Evolutionary conservation across 1,140 invertebrate species (phyloP).

Genomic region (Coptotermes formosanus): DNA sequence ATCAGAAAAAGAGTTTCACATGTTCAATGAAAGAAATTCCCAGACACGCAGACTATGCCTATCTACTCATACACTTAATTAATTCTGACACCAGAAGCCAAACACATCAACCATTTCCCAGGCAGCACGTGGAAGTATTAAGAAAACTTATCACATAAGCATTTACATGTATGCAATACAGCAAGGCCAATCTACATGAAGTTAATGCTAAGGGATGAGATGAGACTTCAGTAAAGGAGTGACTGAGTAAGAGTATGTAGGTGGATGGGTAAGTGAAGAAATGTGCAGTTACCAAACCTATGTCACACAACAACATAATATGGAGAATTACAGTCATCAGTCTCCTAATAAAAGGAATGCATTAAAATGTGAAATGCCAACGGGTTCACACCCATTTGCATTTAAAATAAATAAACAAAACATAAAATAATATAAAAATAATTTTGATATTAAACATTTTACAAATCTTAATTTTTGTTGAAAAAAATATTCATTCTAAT

Average conservation of each 20-base stretch:
- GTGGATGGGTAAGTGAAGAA: background rate
- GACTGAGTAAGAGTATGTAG: no score
- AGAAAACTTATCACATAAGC: conserved; percentile 19
- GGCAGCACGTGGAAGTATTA: background rate
- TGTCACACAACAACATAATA: background rate
- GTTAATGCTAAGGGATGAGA: background rate
- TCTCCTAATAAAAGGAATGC: no score
- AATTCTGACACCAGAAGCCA: background rate
- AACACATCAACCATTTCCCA: background rate
- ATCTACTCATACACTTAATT: background rate
- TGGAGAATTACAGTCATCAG: no score
- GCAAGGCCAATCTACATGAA: background rate
- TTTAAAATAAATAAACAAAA: no score
- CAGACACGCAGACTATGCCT: background rate
- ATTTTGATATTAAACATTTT: no score
- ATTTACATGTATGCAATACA: background rate
- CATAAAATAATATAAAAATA: no score
- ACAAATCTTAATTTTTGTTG: no score
- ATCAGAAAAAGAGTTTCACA: conserved; percentile 36
- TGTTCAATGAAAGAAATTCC: background rate
- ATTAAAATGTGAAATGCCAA: no score
- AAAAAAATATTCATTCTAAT: no score
- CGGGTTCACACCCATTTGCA: no score
- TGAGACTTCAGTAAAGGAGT: no score
- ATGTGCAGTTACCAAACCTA: background rate